These are phyloP conservation scores for Uloborus diversus DNA, from an alignment of 1,140 invertebrate species.

Conservation along the genomic window DNA sequence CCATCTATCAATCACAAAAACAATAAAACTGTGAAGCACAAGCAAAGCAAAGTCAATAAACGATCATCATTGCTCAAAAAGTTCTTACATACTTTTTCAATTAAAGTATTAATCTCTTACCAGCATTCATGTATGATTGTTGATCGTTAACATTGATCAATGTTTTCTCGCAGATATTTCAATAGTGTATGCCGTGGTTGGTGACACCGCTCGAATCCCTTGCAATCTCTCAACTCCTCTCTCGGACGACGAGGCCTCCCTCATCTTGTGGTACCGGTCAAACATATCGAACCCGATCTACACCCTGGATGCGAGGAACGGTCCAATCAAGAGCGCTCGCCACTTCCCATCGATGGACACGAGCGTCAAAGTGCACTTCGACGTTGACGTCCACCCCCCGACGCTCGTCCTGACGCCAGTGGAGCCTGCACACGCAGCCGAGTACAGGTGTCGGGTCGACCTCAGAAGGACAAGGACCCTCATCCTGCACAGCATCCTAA, in stretches of 20 bases:
- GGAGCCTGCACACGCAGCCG: constrained; percentile 79
- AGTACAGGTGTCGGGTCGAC: constrained; percentile 89
- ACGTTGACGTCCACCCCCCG: constrained; percentile 68
- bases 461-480: constrained; percentile 86
- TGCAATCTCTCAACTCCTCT: constrained; percentile 80
- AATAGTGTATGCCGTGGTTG: constrained; percentile 72
- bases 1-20: no score
- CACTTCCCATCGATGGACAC: constrained; percentile 47
- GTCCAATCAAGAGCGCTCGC: constrained; percentile 20
- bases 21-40: no score
- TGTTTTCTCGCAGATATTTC: background rate
- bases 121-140: no score
- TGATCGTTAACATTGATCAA: background rate
- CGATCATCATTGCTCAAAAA: no score
- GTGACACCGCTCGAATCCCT: constrained; percentile 77
- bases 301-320: constrained; percentile 58
- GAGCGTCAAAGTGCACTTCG: constrained; percentile 46
- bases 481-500: constrained; percentile 53
- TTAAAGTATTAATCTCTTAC: no score
- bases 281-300: constrained; percentile 59
- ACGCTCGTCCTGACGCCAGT: constrained; percentile 81
- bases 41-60: no score
- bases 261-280: constrained; percentile 88
- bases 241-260: constrained; percentile 75
- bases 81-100: no score